These are phyloP conservation scores for Molanna angustata DNA, from an alignment of 2,888 invertebrate genomes.

Conservation along the genomic window DNA sequence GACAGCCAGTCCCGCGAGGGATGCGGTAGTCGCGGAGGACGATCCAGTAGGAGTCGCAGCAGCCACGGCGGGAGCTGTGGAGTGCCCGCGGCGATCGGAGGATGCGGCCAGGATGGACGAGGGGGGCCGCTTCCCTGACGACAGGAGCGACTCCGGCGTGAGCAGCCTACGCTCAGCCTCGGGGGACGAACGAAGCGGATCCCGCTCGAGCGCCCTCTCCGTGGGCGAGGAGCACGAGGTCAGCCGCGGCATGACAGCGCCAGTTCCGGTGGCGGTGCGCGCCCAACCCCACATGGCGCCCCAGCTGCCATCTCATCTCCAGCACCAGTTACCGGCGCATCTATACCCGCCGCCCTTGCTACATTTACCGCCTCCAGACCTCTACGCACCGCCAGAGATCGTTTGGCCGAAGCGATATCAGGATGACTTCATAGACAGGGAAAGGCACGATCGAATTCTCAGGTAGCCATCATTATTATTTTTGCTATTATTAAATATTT, in stretches of 20 bases:
- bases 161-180: conserved; percentile 70
- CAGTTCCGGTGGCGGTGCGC: conserved; percentile 34
- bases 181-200: conserved; percentile 74
- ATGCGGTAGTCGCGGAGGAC: conserved; percentile 47
- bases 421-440: conserved; percentile 57
- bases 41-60: conserved; percentile 26
- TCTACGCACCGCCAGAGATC: conserved; percentile 39
- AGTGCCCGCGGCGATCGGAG: conserved; percentile 32
- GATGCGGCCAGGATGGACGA: conserved; percentile 37
- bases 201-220: conserved; percentile 71
- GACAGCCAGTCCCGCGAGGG: conserved; percentile 47
- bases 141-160: conserved; percentile 65
- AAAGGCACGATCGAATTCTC: conserved; percentile 63
- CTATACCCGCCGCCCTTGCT: conserved; percentile 40
- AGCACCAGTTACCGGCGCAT: conserved; percentile 37
- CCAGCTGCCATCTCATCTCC: conserved; percentile 36
- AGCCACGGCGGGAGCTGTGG: conserved; percentile 17
- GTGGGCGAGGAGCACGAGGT: conserved; percentile 67
- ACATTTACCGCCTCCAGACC: conserved; percentile 37
- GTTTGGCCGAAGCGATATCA: conserved; percentile 43
- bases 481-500: too few species aligned
- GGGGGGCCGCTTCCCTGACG: conserved; percentile 42
- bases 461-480: conserved; percentile 54
- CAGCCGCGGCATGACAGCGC: conserved; percentile 47
- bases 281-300: conserved; percentile 37